Base-by-base conservation (phyloP, 2,113 vertebrate genomes). In the Nycticorax nycticorax region DNA sequence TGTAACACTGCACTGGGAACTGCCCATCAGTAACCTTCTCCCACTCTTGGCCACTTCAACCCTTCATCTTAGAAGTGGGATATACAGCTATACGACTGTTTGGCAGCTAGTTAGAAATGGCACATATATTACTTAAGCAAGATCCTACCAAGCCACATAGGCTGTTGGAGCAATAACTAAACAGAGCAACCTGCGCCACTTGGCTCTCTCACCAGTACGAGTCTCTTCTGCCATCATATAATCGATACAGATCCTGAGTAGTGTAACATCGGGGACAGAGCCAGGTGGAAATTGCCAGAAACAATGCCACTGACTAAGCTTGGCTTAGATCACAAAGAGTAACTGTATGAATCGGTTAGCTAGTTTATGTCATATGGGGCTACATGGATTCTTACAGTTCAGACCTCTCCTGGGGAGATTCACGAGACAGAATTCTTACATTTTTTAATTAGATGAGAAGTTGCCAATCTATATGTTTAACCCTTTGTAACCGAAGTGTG, bases 231-330 rank as follows among this genome's bases (percentile, higher is more conserved):
- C 50, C n/a, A 69, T 23, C 30, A 13, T 14, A 10, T 4, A n/a
- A 63, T 11, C 16, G 37, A 84, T 71, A 56, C 22, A 37, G 37
- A 74, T 21, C 76, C 81, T 19, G 12, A 83, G 35, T 5, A 35
- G 60, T 3, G 1, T 19, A 72, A 85, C 14, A 32, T 15, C 55
- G 69, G 39, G 28, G 47, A 48, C 52, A 50, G 82, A 60, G 59
- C 64, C 73, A 89, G 60, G 48, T 53, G 48, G 88, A 92, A 94
- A 76, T 9, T 85, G 75, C 91, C 85, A 93, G 83, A 84, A 96
- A 56, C 68, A 83, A 41, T 6, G 9, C 33, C 55, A 45, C 79
- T 88, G 90, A 93, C 66, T 90, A 86, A 95, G 50, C 37, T 63
- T 53, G 32, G 20, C 76, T 77, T n/a, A 77, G 41, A 73, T 79